phyloP scores from a whole-genome alignment of 92 coral and sea anemone genomes.

The Micromussa lordhowensis region DNA sequence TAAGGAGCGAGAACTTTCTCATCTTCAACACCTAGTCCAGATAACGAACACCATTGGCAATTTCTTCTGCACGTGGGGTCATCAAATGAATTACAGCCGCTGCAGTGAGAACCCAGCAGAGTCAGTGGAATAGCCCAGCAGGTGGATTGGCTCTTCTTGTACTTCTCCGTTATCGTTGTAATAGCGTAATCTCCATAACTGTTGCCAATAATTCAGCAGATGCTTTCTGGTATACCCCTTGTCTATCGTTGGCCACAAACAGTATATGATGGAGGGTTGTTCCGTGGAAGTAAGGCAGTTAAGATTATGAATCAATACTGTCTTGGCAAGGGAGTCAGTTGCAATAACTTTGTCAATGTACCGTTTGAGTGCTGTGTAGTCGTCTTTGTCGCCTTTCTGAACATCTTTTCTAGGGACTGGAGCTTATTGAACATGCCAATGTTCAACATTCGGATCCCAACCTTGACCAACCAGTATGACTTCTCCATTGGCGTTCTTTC shows the following conservation, averaged over 20 bases:
- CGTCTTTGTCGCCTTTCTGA: conserved; percentile 52
- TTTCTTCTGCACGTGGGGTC: conserved; percentile 53
- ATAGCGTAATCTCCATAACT: conserved; percentile 21
- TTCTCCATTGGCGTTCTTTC: conserved; percentile 22
- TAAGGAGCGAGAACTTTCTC: conserved; percentile 37
- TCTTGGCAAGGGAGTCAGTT: conserved; percentile 48
- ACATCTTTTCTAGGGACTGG: conserved; percentile 36
- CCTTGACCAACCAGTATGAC: conserved; percentile 53
- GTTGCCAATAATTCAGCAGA: conserved; percentile 50
- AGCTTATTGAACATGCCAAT: conserved; percentile 25
- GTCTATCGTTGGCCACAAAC: conserved; percentile 60
- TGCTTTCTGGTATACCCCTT: conserved; percentile 56
- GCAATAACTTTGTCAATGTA: conserved; percentile 30
- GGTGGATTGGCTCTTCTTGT: conserved; percentile 49
- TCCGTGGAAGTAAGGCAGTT: conserved; percentile 43
- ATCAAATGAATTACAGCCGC: conserved; percentile 59
- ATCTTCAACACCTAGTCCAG: conserved; percentile 51
- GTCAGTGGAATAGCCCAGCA: conserved; percentile 61
- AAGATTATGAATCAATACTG: conserved; percentile 44
- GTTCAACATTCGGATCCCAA: conserved; percentile 44
- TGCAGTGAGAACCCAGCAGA: conserved; percentile 67
- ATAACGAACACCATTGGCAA: conserved; percentile 25
- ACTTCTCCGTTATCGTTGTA: conserved; percentile 43
- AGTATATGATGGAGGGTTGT: conserved; percentile 57
- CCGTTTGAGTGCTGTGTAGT: conserved; percentile 61